These are phyloP conservation scores for Lepidurus couesii DNA, from an alignment of 1,140 invertebrate species.

Conservation along the genomic window DNA sequence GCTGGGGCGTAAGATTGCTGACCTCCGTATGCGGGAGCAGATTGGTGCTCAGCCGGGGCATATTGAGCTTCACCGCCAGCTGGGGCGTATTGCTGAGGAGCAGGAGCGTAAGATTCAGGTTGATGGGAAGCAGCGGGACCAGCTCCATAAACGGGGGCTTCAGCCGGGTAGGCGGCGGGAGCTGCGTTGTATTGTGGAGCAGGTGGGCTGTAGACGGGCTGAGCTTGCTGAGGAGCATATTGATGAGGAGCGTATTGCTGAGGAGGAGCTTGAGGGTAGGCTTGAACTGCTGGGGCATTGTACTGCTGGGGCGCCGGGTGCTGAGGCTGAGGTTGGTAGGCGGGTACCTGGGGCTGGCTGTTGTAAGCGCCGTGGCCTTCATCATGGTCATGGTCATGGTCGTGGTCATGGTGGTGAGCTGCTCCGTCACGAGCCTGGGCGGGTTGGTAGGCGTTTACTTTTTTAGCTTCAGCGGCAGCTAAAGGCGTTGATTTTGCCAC, in stretches of 20 bases:
- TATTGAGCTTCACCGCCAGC: background rate
- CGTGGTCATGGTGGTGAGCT: slow-evolving; percentile 32
- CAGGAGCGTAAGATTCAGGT: background rate
- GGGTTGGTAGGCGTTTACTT: background rate
- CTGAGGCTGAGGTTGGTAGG: slow-evolving; percentile 12
- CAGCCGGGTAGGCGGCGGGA: slow-evolving; percentile 28
- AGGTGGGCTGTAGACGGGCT: slow-evolving; percentile 12
- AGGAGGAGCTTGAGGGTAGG: slow-evolving; percentile 24
- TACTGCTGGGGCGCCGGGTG: background rate
- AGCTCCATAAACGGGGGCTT: slow-evolving; percentile 27
- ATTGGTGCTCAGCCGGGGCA: slow-evolving; percentile 25
- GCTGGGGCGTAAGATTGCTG: background rate
- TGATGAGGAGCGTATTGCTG: slow-evolving; percentile 24
- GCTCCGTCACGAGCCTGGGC: slow-evolving; percentile 33
- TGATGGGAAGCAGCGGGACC: slow-evolving; percentile 16
- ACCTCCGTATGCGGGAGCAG: slow-evolving; percentile 28
- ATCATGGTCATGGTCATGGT: slow-evolving; percentile 27
- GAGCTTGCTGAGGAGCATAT: slow-evolving; percentile 11
- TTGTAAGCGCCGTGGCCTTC: slow-evolving; percentile 23
- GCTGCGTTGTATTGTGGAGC: background rate
- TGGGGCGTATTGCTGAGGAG: slow-evolving; percentile 25
- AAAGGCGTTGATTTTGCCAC: background rate
- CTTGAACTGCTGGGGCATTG: slow-evolving; percentile 22
- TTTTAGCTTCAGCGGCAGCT: background rate
- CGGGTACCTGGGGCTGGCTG: slow-evolving; percentile 27